Conservation (phyloP, 2,113 vertebrate species). For the Isurus oxyrinchus region DNA sequence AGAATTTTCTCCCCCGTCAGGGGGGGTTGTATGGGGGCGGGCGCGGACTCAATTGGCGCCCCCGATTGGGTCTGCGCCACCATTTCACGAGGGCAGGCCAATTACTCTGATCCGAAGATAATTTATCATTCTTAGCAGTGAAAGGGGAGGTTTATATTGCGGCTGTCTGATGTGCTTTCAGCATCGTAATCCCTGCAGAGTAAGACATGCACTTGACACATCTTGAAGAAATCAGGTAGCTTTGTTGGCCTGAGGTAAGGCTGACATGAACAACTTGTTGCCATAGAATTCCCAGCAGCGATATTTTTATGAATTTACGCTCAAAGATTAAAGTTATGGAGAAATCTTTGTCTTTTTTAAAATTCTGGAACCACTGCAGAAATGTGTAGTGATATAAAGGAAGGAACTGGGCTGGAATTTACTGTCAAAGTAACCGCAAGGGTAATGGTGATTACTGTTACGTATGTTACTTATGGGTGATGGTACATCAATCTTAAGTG, state of each 20-base stretch:
- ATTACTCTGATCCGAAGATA: not conserved
- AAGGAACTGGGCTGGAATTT: not conserved
- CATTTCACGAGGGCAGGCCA: not conserved
- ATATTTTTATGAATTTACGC: not conserved
- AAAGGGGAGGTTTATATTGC: not conserved
- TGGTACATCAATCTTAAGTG: not conserved
- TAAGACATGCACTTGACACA: not conserved
- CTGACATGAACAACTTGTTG: not conserved
- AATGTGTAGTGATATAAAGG: not conserved
- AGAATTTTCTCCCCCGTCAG: too few species aligned
- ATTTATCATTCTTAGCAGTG: not conserved
- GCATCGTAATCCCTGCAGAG: not conserved
- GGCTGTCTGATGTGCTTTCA: not conserved
- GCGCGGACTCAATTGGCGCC: too few species aligned
- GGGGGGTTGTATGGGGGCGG: too few species aligned
- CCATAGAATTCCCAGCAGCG: not conserved
- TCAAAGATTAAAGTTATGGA: not conserved
- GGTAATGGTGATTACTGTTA: not conserved
- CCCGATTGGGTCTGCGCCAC: too few species aligned
- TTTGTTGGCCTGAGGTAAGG: conserved; percentile 5
- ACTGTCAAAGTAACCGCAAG: not conserved
- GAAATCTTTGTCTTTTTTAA: not conserved
- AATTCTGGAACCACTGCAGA: not conserved
- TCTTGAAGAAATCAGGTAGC: conserved; percentile 15
- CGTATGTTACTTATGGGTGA: not conserved